Evolutionary conservation across 1,140 invertebrate genomes (phyloP).

Genomic region (Eurosta solidaginis): DNA sequence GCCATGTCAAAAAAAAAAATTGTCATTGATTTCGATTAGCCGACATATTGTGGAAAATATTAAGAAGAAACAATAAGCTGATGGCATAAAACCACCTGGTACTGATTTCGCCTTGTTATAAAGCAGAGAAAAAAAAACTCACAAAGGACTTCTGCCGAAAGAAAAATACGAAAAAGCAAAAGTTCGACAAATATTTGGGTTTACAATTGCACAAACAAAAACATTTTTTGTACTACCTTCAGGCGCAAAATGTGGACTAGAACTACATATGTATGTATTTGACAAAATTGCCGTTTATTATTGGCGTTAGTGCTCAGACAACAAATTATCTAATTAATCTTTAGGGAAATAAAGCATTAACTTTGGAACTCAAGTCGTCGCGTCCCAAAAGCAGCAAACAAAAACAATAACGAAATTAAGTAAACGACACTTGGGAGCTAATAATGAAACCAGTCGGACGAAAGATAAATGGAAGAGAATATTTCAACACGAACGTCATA

Average conservation of each 20-base stretch:
- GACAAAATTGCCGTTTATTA: neutral
- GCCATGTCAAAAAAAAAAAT: too few relatives aligned
- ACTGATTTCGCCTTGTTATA: too few relatives aligned
- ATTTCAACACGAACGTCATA: neutral
- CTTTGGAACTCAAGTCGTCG: neutral
- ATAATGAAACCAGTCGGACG: neutral
- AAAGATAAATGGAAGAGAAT: neutral
- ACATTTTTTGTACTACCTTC: neutral
- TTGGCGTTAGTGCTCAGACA: neutral
- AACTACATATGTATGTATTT: neutral
- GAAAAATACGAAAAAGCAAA: neutral
- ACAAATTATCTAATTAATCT: constrained; percentile 29
- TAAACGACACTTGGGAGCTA: neutral
- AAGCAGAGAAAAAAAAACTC: too few relatives aligned
- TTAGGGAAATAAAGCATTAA: constrained; percentile 19
- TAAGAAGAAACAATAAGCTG: too few relatives aligned
- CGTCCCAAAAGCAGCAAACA: neutral
- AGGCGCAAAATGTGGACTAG: neutral
- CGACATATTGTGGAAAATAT: too few relatives aligned
- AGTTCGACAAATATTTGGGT: neutral
- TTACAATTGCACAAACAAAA: neutral
- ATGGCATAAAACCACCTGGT: too few relatives aligned
- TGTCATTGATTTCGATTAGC: too few relatives aligned
- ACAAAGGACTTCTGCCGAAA: neutral
- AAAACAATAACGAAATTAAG: neutral